Base-by-base conservation (phyloP, 1,140 invertebrate species). In the Brachionus calyciflorus region DNA sequence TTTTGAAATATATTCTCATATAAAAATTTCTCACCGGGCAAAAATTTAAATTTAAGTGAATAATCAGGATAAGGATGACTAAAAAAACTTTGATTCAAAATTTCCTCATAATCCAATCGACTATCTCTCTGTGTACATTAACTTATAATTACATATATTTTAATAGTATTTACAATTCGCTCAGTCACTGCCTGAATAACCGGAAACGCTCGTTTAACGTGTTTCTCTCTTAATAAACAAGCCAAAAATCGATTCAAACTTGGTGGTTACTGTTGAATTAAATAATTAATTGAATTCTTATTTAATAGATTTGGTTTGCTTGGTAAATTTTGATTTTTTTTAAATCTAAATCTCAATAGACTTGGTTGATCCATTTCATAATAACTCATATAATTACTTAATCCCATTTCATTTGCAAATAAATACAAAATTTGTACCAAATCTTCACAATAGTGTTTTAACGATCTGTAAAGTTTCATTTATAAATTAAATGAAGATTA, bases 1-100 rank as follows among this genome's bases (percentile, higher is more conserved):
- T 37, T 40, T 37, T 10, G 69, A 73, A 73, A 73, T 51, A 73
- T 51, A 33, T 73, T 73, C 17, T 73, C 69, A 2, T 28, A 51
- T 12, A 73, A 10, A 41, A 51, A 40, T 19, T 10, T 49, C 24
- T 41, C 19, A 5, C 60, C 60, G 9, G 6, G 37, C 12, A 24
- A 4, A 44, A 65, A 65, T 24, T 65, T 65, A 44, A 65, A 65
- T 19, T 65, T 65, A 19, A 65, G 41, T 44, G 40, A 30, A 19
- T 65, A 65, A 12, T 24, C 40, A 6, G 37, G 26, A 17, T 60
- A 60, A 0, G 55, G 55, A 60, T 60, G 55, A 14, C 28, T 73
- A 19, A 73, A 49, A 24, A 51, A 51, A 37, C 28, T 24, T 37
- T 73, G 69, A 37, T 73, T 37, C 12, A 73, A 33, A 53, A 73